These are phyloP conservation scores for Drosophila melanosoma DNA, from an alignment of 2,888 invertebrate species.

Conservation along the genomic window DNA sequence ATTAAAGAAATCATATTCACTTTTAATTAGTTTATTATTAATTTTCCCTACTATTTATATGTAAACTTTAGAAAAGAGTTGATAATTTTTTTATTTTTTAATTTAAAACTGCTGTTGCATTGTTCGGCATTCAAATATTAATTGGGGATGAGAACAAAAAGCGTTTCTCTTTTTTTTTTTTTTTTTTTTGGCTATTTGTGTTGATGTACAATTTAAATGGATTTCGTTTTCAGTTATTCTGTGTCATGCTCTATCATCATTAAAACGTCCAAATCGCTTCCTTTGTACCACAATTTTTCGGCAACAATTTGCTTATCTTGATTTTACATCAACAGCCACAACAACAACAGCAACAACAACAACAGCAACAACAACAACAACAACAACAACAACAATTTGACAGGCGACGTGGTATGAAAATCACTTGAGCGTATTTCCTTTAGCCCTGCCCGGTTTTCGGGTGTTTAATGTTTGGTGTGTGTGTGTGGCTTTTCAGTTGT, in stretches of 20 bases:
- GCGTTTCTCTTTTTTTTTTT: not conserved
- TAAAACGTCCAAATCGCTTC: constrained; percentile 78
- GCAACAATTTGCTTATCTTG: constrained; percentile 80
- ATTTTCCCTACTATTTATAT: not conserved
- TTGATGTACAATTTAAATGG: constrained; percentile 60
- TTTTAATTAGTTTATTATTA: not conserved
- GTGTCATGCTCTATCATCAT: constrained; percentile 81
- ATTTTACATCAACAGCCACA: constrained; percentile 69
- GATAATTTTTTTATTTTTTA: no score
- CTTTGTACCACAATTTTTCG: constrained; percentile 71
- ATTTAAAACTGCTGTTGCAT: not conserved
- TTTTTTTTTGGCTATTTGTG: constrained; percentile 13
- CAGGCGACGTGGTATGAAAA: constrained; percentile 60
- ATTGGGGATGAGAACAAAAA: constrained; percentile 9
- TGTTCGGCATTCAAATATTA: no score
- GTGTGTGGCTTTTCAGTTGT: constrained; percentile 57
- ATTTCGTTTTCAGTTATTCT: constrained; percentile 71
- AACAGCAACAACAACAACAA: constrained; percentile 47
- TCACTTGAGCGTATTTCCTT: constrained; percentile 81
- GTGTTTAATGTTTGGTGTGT: constrained; percentile 58
- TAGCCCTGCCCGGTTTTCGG: constrained; percentile 48
- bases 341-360: constrained; percentile 45
- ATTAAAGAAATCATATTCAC: no score
- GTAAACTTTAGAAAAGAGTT: not conserved
- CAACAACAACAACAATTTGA: constrained; percentile 40